Evolutionary conservation across 2,888 invertebrate species (phyloP).

Genomic region (Noctua comes): DNA sequence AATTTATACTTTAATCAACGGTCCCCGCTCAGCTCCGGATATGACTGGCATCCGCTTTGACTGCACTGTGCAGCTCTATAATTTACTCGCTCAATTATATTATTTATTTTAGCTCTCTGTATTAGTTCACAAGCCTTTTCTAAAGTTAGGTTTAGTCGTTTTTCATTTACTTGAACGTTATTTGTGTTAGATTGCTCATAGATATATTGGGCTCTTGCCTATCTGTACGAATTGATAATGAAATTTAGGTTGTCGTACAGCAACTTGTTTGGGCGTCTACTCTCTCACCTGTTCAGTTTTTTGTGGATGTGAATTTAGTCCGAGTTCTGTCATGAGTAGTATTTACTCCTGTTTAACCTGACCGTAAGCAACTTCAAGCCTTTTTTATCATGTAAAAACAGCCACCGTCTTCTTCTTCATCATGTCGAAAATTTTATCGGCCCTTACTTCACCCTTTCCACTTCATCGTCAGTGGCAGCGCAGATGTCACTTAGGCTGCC

Average conservation of each 20-base stretch:
- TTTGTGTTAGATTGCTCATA: background rate
- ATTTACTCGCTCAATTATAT: conserved; percentile 46
- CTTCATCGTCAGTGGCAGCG: background rate
- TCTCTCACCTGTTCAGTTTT: background rate
- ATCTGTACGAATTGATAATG: background rate
- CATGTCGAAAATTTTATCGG: background rate
- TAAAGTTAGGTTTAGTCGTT: background rate
- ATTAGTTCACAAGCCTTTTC: background rate
- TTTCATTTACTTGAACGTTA: background rate
- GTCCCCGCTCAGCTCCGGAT: conserved; percentile 71
- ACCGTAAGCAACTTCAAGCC: background rate
- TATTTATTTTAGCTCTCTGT: conserved; percentile 30
- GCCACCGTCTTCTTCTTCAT: background rate
- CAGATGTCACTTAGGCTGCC: background rate
- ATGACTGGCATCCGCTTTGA: conserved; percentile 77
- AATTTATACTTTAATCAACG: conserved; percentile 82
- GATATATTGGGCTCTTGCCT: background rate
- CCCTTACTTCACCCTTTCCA: background rate
- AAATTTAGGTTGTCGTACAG: background rate
- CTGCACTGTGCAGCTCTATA: conserved; percentile 58
- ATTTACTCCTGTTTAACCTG: background rate
- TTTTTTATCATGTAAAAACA: background rate
- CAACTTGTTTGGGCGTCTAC: background rate
- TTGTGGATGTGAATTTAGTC: background rate
- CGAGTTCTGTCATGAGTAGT: background rate